Evolutionary conservation across 2,113 vertebrate species (phyloP).

Genomic region (Choloepus hoffmanni): DNA sequence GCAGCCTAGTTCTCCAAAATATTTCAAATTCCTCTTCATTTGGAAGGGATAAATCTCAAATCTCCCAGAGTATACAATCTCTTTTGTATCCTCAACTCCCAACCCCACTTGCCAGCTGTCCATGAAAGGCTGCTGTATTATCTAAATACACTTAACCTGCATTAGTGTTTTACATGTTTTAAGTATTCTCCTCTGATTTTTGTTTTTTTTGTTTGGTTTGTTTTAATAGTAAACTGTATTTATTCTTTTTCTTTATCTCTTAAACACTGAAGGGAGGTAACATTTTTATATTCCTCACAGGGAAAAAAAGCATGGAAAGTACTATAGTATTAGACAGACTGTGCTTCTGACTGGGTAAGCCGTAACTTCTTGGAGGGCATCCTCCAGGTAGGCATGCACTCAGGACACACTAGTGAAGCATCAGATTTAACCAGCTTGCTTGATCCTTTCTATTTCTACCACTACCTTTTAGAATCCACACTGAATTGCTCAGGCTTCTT

Average conservation of each 20-base stretch:
- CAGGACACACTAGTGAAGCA: neutral
- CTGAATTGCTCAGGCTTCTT: neutral
- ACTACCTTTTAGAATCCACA: neutral
- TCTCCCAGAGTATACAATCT: neutral
- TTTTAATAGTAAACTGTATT: neutral
- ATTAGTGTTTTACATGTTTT: neutral
- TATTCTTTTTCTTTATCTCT: neutral
- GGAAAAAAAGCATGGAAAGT: neutral
- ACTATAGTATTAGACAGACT: neutral
- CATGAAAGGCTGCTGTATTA: neutral
- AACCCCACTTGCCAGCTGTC: neutral
- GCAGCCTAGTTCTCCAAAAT: neutral
- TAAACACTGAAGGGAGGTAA: neutral
- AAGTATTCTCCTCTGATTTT: neutral
- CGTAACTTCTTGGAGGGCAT: neutral
- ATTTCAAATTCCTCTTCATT: neutral
- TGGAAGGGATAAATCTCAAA: neutral
- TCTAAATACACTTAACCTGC: neutral
- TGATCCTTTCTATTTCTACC: neutral
- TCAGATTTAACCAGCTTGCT: neutral
- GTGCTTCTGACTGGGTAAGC: accelerated
- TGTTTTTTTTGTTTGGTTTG: neutral
- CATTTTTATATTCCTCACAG: neutral
- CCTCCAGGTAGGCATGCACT: neutral
- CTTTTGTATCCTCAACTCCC: neutral